phyloP scores from a whole-genome alignment of 2,888 invertebrate genomes.

The Sarcophaga carnaria region DNA sequence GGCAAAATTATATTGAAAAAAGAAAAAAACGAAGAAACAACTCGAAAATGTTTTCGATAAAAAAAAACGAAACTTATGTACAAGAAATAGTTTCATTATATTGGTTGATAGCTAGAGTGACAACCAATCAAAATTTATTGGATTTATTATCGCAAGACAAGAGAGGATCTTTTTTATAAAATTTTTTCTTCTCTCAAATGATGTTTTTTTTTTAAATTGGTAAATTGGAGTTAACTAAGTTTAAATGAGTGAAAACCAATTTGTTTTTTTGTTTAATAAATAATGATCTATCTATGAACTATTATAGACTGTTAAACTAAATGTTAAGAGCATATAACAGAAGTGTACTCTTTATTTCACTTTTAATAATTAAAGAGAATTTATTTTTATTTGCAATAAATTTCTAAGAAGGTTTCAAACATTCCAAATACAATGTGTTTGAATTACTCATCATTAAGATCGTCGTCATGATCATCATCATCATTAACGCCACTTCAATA shows the following conservation, averaged over 20 bases:
- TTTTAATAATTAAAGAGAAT: neutral
- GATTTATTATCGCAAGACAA: constrained; percentile 24
- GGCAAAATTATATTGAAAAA: too few species aligned
- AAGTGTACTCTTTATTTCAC: too few species aligned
- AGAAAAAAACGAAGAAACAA: too few species aligned
- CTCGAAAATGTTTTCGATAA: too few species aligned
- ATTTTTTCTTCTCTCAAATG: too few species aligned
- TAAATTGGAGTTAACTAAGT: neutral
- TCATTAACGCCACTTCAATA: neutral
- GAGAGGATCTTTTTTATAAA: too few species aligned
- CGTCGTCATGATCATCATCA: constrained; percentile 14
- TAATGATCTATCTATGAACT: too few species aligned
- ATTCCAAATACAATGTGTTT: constrained; percentile 4
- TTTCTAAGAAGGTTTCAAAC: constrained; percentile 11
- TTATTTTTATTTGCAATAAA: neutral
- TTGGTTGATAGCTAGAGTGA: constrained; percentile 25
- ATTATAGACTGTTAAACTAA: too few species aligned
- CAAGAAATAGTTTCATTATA: neutral
- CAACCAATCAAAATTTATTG: constrained; percentile 44
- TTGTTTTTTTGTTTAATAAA: neutral
- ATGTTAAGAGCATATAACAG: too few species aligned
- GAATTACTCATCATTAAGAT: constrained; percentile 21
- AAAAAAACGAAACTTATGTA: too few species aligned
- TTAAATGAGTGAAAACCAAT: neutral
- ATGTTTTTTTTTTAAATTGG: too few species aligned